phyloP scores from a whole-genome alignment of 2,797 vertebrate species.

The Hydrophis major region DNA sequence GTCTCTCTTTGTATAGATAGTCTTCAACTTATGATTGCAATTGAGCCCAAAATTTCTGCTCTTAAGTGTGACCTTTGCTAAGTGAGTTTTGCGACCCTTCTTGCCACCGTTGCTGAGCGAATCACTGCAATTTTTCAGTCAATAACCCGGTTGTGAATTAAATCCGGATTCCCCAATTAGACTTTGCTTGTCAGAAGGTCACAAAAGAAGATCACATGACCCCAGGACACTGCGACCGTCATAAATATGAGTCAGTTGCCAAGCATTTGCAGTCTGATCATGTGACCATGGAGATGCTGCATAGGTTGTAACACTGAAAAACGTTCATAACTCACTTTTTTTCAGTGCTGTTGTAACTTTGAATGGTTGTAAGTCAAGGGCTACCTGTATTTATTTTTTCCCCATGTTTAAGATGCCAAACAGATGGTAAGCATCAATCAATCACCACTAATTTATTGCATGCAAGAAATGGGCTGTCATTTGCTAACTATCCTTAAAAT shows the following conservation, averaged over 20 bases:
- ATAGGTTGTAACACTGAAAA: neutral
- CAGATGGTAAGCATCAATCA: too few relatives aligned
- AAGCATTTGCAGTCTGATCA: neutral
- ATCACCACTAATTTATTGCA: too few relatives aligned
- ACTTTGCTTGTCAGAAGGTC: neutral
- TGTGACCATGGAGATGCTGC: neutral
- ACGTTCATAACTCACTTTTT: neutral
- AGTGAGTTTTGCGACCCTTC: neutral
- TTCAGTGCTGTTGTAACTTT: neutral
- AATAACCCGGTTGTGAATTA: neutral
- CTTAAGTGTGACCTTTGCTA: neutral
- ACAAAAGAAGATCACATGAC: neutral
- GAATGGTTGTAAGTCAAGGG: neutral
- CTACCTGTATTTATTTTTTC: neutral
- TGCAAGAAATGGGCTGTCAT: too few relatives aligned
- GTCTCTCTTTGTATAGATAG: neutral
- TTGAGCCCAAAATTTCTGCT: neutral
- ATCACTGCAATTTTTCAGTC: neutral
- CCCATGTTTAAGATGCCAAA: neutral
- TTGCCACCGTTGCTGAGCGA: neutral
- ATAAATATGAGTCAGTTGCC: neutral
- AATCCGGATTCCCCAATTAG: neutral
- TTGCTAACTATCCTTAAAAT: too few relatives aligned
- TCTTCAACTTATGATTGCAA: neutral
- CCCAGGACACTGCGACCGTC: neutral